Conservation (phyloP, 2,888 invertebrate genomes). For the Glomeris marginata region DNA sequence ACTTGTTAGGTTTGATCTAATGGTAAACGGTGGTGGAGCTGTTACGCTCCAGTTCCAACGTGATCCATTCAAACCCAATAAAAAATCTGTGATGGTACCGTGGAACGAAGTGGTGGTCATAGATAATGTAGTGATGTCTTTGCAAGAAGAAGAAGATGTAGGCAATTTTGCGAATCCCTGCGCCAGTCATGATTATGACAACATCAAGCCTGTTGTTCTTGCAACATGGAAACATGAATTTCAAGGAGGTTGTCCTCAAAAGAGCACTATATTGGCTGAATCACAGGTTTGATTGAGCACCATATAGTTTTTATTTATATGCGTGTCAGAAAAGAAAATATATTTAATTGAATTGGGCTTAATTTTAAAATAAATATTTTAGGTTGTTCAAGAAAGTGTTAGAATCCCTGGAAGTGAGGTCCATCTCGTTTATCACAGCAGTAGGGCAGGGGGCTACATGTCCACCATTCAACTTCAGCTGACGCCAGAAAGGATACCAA, state of each 20-base stretch:
- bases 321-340: neutral
- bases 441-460: slow-evolving; percentile 82
- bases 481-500: slow-evolving; percentile 62
- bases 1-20: slow-evolving; percentile 77
- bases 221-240: slow-evolving; percentile 84
- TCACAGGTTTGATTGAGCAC: slow-evolving; percentile 50
- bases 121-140: slow-evolving; percentile 21
- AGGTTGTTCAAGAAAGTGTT: slow-evolving; percentile 94
- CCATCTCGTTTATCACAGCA: slow-evolving; percentile 88
- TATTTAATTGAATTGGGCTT: no score
- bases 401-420: slow-evolving; percentile 85
- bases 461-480: slow-evolving; percentile 83
- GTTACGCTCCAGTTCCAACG: slow-evolving; percentile 93
- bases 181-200: slow-evolving; percentile 71
- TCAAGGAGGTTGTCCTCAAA: slow-evolving; percentile 64
- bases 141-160: slow-evolving; percentile 16
- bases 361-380: no score
- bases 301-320: slow-evolving; percentile 5
- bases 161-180: slow-evolving; percentile 39
- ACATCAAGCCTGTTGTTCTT: slow-evolving; percentile 66
- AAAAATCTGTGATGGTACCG: slow-evolving; percentile 82
- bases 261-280: slow-evolving; percentile 74
- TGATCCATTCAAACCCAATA: slow-evolving; percentile 77
- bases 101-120: slow-evolving; percentile 93
- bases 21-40: slow-evolving; percentile 97